Evolutionary conservation across 2,113 vertebrate genomes (phyloP).

Genomic region (Perognathus longimembris): DNA sequence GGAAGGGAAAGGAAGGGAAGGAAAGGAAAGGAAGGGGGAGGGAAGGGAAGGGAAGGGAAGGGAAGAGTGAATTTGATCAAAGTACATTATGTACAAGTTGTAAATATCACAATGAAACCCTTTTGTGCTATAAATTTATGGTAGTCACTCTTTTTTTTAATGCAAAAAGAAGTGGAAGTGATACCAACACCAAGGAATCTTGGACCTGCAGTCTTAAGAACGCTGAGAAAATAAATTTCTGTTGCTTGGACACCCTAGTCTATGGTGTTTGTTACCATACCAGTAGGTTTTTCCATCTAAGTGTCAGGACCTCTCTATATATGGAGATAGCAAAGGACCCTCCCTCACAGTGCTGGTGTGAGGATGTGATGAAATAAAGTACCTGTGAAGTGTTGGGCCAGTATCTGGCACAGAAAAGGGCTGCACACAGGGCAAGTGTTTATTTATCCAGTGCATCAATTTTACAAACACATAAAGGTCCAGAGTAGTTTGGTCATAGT

Average conservation of each 20-base stretch:
- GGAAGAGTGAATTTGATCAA: too few relatives aligned
- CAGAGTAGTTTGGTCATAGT: neutral
- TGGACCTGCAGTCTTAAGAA: neutral
- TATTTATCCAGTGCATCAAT: neutral
- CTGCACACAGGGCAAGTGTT: neutral
- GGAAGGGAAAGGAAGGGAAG: too few relatives aligned
- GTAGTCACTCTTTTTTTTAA: too few relatives aligned
- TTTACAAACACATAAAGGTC: neutral
- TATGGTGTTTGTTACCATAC: neutral
- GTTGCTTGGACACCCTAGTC: neutral
- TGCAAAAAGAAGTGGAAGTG: neutral
- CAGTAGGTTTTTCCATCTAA: neutral
- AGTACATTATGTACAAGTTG: too few relatives aligned
- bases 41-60: too few relatives aligned
- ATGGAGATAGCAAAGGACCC: neutral
- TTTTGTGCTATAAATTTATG: too few relatives aligned
- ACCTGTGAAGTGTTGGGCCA: neutral
- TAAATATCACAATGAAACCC: too few relatives aligned
- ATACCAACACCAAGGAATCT: neutral
- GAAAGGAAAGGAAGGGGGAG: too few relatives aligned
- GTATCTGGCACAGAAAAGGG: neutral
- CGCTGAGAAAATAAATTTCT: neutral
- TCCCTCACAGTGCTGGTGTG: neutral
- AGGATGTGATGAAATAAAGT: neutral
- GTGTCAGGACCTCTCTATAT: neutral